Base-by-base conservation (phyloP, 2,797 vertebrate genomes). In the Todus mexicanus region DNA sequence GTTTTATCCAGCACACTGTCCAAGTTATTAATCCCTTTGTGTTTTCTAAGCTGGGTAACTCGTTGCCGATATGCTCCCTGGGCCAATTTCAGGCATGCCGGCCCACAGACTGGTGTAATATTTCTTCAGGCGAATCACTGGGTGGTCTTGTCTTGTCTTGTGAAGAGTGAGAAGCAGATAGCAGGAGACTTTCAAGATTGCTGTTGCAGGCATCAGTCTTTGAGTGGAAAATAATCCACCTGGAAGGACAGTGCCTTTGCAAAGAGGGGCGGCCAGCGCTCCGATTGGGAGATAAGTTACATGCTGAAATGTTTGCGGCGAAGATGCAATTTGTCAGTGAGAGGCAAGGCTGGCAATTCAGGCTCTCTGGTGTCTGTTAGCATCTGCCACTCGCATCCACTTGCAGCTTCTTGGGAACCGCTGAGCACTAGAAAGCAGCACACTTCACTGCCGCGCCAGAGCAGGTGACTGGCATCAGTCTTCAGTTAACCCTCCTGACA, bases 71-170 rank as follows among this genome's bases (percentile, higher is more conserved):
- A 11, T 86, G 88, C 57, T 97, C 43, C 90, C 94, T 33, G 82
- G 92, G 91, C 91, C 93, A 73, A 73, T 94, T 96, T 76, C 94
- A 94, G 87, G 95, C 91, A 87, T 26, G 83, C 82, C 50, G 68
- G 31, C 87, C 88, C 81, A 54, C 81, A 79, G 81, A 27, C 92
- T 74, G 96, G 94, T 96, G 94, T 91, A 96, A 73, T 94, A 95
- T 97, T 97, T 98, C 96, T 97, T 79, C 87, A 89, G 75, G 93
- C 65, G 27, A 93, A 91, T 43, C 92, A 40, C 96, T 97, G 97
- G 97, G 97, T 98, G 98, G 97, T 97, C 97, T 96, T 93, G 96
- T 96, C 97, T 97, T 94, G 94, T 96, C 96, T 96, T 72, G 90
- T 87, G 94, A 96, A 94, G 92, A 97, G 95, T 91, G 96, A 96